Conservation (phyloP, 2,113 vertebrate species). For the Colistium nudipinnis region DNA sequence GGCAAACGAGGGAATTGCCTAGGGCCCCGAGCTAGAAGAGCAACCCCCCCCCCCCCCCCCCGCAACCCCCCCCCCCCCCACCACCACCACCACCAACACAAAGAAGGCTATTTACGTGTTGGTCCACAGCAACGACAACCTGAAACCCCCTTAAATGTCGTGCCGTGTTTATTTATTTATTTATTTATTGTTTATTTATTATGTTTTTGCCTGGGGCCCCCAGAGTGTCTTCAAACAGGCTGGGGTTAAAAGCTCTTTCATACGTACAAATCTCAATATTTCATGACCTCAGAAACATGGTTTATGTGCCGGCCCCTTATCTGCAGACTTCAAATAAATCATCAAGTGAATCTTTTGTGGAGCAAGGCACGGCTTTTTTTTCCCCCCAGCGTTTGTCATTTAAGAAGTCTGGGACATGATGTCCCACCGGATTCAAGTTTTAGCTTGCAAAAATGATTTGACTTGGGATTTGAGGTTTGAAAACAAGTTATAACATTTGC, state of each 20-base stretch:
- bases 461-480: constrained; percentile 3
- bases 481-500: constrained; percentile 24
- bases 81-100: too few species aligned
- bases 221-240: too few species aligned
- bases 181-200: too few species aligned
- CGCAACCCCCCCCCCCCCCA: too few species aligned
- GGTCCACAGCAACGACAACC: too few species aligned
- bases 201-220: too few species aligned
- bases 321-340: constrained; percentile 2
- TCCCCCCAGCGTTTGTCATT: not conserved
- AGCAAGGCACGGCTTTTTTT: not conserved
- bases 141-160: too few species aligned
- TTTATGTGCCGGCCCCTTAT: not conserved
- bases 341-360: constrained; percentile 22
- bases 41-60: too few species aligned
- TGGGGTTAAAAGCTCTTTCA: constrained; percentile 43
- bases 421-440: constrained; percentile 6
- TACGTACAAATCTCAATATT: constrained; percentile 38
- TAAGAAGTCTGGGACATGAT: not conserved
- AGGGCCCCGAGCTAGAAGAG: too few species aligned
- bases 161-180: too few species aligned
- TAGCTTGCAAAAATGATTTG: constrained; percentile 4
- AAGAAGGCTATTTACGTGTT: too few species aligned
- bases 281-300: constrained; percentile 3
- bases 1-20: too few species aligned